Conservation (phyloP, 1,140 invertebrate genomes). For the Heliothis virescens region DNA sequence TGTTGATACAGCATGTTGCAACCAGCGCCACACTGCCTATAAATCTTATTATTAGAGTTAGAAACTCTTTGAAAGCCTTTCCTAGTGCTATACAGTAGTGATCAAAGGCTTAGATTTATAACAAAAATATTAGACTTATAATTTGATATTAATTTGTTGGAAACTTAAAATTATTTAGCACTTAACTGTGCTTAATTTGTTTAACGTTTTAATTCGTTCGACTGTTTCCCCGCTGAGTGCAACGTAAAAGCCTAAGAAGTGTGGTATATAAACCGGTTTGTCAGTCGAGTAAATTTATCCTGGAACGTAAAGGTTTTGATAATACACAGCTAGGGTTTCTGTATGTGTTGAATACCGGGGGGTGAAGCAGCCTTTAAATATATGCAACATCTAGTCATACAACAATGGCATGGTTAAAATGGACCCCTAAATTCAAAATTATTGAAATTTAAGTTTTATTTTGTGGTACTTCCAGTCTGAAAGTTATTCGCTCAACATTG, state of each 20-base stretch:
- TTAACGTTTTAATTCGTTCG: background rate
- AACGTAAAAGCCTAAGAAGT: background rate
- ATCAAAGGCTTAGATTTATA: no score
- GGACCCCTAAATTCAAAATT: no score
- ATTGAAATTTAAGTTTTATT: background rate
- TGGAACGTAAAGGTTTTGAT: background rate
- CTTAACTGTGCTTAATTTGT: background rate
- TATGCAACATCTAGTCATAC: constrained; percentile 21
- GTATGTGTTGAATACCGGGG: background rate
- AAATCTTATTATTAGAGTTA: background rate
- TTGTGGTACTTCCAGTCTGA: background rate
- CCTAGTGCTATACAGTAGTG: background rate
- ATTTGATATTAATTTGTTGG: background rate
- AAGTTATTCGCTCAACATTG: background rate
- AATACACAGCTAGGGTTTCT: background rate
- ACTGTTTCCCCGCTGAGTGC: background rate
- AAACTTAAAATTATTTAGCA: no score
- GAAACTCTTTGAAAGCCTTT: constrained; percentile 2
- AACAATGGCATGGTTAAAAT: background rate
- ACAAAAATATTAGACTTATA: background rate
- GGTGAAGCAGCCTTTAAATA: background rate
- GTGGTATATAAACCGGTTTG: background rate
- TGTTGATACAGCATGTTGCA: constrained; percentile 27
- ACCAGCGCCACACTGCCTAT: constrained; percentile 34
- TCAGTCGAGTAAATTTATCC: background rate